Percentiles rank a stretch among this genome's conserved stretches.
Conservation (phyloP, 2,888 invertebrate genomes). For the Quadriops clusia region DNA sequence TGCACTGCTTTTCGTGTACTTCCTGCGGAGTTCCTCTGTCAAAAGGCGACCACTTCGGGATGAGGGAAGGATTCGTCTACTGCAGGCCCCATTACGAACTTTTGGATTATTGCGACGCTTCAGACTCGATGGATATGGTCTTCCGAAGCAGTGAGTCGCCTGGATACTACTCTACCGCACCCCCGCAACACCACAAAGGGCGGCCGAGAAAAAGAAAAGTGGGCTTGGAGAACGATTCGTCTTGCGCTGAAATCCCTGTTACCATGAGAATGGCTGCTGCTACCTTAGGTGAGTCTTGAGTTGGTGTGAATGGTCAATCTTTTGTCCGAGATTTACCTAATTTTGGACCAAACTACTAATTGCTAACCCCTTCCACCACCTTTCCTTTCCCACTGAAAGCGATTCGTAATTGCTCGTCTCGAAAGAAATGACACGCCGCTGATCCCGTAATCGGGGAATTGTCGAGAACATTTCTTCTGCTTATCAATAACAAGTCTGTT, state of each 20-base stretch:
- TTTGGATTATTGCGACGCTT: slow-evolving; percentile 48
- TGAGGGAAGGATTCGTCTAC: slow-evolving; percentile 69
- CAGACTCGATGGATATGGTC: slow-evolving; percentile 48
- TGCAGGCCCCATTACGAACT: slow-evolving; percentile 63
- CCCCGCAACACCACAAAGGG: slow-evolving; percentile 60
- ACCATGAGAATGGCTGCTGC: slow-evolving; percentile 59
- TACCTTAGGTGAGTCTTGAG: slow-evolving; percentile 53
- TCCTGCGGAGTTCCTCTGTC: slow-evolving; percentile 71
- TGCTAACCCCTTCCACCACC: too few relatives aligned
- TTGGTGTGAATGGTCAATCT: too few relatives aligned
- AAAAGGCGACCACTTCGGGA: slow-evolving; percentile 85
- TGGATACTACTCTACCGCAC: slow-evolving; percentile 48
- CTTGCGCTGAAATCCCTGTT: slow-evolving; percentile 51
- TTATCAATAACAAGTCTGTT: too few relatives aligned
- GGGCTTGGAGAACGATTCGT: slow-evolving; percentile 38
- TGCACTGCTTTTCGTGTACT: slow-evolving; percentile 80
- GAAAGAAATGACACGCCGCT: too few relatives aligned
- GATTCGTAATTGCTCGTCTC: too few relatives aligned
- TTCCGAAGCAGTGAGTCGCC: slow-evolving; percentile 50
- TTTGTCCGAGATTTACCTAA: too few relatives aligned
- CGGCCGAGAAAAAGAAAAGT: slow-evolving; percentile 69
- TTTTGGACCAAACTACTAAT: too few relatives aligned
- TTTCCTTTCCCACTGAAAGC: too few relatives aligned
- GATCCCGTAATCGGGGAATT: too few relatives aligned
- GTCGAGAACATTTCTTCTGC: too few relatives aligned